Evolutionary conservation across 2,888 invertebrate species (phyloP).

Genomic region (Temnothorax rugatulus): DNA sequence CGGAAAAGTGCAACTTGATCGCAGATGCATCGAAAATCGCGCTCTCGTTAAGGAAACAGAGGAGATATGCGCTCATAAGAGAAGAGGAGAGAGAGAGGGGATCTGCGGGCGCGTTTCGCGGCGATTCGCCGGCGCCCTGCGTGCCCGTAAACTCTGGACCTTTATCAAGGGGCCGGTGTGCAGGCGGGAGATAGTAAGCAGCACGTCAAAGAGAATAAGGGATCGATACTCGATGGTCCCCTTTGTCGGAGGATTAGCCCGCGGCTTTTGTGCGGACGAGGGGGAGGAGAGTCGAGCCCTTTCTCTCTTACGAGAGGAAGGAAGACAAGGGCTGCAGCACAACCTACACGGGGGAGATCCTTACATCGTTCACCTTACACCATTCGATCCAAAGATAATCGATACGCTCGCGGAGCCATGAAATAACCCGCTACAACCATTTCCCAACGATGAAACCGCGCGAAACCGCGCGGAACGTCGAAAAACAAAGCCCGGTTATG

Average conservation of each 20-base stretch:
- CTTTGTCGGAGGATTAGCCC: slow-evolving; percentile 82
- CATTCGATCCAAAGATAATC: slow-evolving; percentile 63
- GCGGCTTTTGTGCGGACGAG: slow-evolving; percentile 67
- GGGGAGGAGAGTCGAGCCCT: not conserved
- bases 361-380: slow-evolving; percentile 68
- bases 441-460: slow-evolving; percentile 36
- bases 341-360: slow-evolving; percentile 56
- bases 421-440: slow-evolving; percentile 54
- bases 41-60: slow-evolving; percentile 12
- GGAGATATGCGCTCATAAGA: slow-evolving; percentile 54
- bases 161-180: slow-evolving; percentile 78
- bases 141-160: slow-evolving; percentile 76
- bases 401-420: slow-evolving; percentile 49
- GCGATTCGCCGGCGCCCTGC: slow-evolving; percentile 64
- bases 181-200: slow-evolving; percentile 79
- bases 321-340: slow-evolving; percentile 47
- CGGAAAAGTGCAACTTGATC: slow-evolving; percentile 14
- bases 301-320: slow-evolving; percentile 41
- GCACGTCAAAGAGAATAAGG: slow-evolving; percentile 82
- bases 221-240: slow-evolving; percentile 84
- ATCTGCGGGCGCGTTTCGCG: slow-evolving; percentile 51
- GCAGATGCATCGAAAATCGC: slow-evolving; percentile 46
- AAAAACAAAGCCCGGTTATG: slow-evolving; percentile 21
- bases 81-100: not conserved
- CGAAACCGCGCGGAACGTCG: not conserved